phyloP scores from a whole-genome alignment of 2,888 invertebrate genomes.

The Drosophila percnosoma region DNA sequence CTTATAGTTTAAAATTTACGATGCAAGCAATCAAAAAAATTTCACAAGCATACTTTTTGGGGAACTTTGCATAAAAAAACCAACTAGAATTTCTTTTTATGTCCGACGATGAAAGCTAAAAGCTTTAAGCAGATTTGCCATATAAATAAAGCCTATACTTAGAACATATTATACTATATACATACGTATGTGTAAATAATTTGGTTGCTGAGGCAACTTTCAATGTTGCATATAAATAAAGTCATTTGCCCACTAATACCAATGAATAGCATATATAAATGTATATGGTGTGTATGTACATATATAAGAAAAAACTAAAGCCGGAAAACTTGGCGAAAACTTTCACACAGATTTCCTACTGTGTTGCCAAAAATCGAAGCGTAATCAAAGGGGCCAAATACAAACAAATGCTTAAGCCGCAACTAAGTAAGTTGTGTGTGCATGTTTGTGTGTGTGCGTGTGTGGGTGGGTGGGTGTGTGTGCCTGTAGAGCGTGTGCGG shows the following conservation, averaged over 20 bases:
- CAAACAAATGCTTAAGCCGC: conserved; percentile 74
- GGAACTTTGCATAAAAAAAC: conserved; percentile 28
- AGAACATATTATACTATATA: not conserved
- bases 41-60: conserved; percentile 14
- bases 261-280: conserved; percentile 11
- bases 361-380: conserved; percentile 69
- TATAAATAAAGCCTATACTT: conserved; percentile 27
- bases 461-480: conserved; percentile 21
- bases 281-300: not conserved
- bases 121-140: conserved; percentile 22
- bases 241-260: conserved; percentile 67
- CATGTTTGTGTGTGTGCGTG: conserved; percentile 10
- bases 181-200: conserved; percentile 16
- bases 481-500: conserved; percentile 50
- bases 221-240: conserved; percentile 71
- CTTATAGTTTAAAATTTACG: conserved; percentile 30
- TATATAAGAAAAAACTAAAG: conserved; percentile 31
- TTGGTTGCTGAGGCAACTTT: conserved; percentile 65
- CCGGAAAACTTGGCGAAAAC: conserved; percentile 57
- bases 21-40: conserved; percentile 7
- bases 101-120: not conserved
- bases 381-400: conserved; percentile 74
- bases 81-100: not conserved
- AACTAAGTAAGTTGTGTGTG: conserved; percentile 44
- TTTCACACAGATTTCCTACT: conserved; percentile 56